A percentile compares a stretch with the other conserved stretches of the same genome.
Conservation (phyloP, 2,888 invertebrate species). For the Nephrotoma guestfalica region DNA sequence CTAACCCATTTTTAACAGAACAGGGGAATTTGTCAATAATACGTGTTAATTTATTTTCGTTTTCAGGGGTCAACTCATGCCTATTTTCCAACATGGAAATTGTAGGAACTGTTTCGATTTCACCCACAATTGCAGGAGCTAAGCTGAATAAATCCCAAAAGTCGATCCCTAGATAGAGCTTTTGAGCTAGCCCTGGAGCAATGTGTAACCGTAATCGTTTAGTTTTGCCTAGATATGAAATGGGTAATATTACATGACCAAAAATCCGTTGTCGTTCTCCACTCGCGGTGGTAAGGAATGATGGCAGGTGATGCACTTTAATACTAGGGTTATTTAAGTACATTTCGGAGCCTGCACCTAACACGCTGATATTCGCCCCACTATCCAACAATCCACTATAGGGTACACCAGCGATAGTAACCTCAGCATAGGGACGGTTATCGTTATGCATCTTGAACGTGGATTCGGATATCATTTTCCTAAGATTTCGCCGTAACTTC, state of each 20-base stretch:
- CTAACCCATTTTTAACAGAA: not conserved
- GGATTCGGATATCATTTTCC: not conserved
- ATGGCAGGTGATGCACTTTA: too few species aligned
- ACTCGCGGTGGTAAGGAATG: too few species aligned
- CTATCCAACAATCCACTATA: not conserved
- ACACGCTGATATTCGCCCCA: too few species aligned
- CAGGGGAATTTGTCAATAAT: not conserved
- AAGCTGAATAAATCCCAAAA: too few species aligned
- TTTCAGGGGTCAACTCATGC: not conserved
- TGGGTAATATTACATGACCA: too few species aligned
- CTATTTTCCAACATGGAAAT: not conserved
- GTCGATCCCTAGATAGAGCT: too few species aligned
- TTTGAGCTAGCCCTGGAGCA: too few species aligned
- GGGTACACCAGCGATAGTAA: not conserved
- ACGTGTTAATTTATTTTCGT: not conserved
- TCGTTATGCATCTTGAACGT: not conserved
- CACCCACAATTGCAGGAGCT: not conserved
- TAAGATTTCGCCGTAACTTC: not conserved
- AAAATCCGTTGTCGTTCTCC: too few species aligned
- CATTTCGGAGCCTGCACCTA: too few species aligned
- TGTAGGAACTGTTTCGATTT: not conserved
- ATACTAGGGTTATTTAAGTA: too few species aligned
- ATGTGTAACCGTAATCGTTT: too few species aligned
- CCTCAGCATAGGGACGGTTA: not conserved
- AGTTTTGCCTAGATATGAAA: too few species aligned